These are phyloP conservation scores for Crypturellus undulatus DNA, from an alignment of 2,113 vertebrate genomes.

Conservation along the genomic window DNA sequence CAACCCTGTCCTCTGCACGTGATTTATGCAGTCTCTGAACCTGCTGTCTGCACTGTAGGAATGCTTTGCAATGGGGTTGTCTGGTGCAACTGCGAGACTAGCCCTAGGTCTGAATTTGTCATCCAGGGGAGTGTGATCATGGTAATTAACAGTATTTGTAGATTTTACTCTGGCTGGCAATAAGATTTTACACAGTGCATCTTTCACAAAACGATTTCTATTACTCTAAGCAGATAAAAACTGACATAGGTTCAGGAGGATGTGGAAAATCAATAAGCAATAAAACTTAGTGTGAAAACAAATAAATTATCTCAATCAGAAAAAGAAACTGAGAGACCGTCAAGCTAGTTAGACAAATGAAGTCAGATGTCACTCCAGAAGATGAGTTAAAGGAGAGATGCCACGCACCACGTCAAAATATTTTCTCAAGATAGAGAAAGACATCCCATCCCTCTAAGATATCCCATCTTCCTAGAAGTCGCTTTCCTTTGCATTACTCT, in stretches of 20 bases:
- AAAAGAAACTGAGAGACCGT: background rate
- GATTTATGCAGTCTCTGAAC: background rate
- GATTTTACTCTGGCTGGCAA: background rate
- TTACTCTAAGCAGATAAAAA: conserved; percentile 58
- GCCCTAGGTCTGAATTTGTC: background rate
- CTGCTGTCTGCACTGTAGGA: background rate
- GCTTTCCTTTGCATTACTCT: background rate
- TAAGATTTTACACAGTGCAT: background rate
- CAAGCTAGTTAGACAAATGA: conserved; percentile 1
- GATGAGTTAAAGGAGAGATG: background rate
- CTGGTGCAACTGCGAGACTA: background rate
- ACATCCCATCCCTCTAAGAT: background rate
- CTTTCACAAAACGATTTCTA: background rate
- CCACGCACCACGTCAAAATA: background rate
- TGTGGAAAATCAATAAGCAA: conserved; percentile 71
- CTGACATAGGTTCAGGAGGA: background rate
- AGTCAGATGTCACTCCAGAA: conserved; percentile 8
- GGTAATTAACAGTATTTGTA: conserved; percentile 33
- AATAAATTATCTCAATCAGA: conserved; percentile 63
- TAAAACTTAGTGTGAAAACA: conserved; percentile 68
- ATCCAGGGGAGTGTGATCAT: background rate
- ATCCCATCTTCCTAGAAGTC: background rate
- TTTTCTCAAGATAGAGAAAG: background rate
- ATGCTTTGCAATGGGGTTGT: background rate
- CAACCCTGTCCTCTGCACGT: accelerated